Evolutionary conservation across 2,113 vertebrate species (phyloP).

Genomic region (Isurus oxyrinchus): DNA sequence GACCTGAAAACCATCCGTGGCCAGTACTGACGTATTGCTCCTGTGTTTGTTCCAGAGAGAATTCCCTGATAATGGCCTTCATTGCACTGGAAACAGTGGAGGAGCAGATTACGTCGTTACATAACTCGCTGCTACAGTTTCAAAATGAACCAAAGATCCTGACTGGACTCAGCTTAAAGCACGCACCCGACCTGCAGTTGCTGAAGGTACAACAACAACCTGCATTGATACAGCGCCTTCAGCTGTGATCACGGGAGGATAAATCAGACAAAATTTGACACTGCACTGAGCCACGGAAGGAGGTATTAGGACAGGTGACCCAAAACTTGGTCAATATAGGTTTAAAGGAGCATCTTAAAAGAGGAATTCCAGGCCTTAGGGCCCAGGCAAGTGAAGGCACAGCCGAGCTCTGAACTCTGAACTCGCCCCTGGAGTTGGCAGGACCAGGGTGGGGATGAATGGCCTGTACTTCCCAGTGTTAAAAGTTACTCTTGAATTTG

Average conservation of each 20-base stretch:
- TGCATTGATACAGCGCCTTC: background rate
- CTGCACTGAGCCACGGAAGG: background rate
- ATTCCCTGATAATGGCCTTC: constrained; percentile 66
- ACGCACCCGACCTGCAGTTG: background rate
- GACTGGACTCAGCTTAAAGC: background rate
- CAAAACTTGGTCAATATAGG: background rate
- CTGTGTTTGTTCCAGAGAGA: constrained; percentile 54
- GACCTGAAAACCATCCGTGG: background rate
- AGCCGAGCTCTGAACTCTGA: background rate
- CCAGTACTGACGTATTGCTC: background rate
- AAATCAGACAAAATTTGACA: background rate
- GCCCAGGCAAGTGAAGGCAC: background rate
- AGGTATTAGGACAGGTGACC: background rate
- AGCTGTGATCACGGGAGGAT: background rate
- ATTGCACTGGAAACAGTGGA: constrained; percentile 68
- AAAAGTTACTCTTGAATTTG: too few relatives aligned
- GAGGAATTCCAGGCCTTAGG: background rate
- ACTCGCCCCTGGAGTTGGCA: too few relatives aligned
- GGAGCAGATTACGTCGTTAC: constrained; percentile 60
- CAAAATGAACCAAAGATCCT: constrained; percentile 61
- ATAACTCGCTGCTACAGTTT: constrained; percentile 57
- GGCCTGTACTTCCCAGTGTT: too few relatives aligned
- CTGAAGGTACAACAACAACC: background rate
- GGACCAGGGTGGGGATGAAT: too few relatives aligned
- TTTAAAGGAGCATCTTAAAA: background rate